Conservation (phyloP, 2,888 invertebrate species). For the Hydraecia micacea region DNA sequence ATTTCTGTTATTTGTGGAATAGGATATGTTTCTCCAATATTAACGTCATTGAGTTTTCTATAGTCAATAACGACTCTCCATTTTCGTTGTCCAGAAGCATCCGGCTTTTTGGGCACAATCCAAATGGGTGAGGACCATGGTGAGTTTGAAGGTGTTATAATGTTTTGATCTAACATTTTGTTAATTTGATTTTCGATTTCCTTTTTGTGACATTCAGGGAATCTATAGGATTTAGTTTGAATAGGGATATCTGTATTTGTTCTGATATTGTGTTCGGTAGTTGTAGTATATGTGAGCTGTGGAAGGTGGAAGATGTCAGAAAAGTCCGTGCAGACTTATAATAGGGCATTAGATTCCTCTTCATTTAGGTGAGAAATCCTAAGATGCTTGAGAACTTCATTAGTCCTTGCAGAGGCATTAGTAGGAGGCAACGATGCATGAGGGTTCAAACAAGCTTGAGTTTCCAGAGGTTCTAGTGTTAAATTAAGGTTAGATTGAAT, state of each 20-base stretch:
- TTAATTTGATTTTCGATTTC: background rate
- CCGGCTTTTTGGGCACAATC: background rate
- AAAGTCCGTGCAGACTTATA: background rate
- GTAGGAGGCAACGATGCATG: background rate
- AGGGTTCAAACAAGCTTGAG: background rate
- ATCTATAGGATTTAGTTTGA: background rate
- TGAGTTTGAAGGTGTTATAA: background rate
- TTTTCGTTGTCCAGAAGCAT: background rate
- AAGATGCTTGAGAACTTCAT: background rate
- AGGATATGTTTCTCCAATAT: background rate
- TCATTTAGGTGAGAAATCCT: background rate
- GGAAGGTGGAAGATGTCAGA: background rate
- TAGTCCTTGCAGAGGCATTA: background rate
- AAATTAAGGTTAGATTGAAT: background rate
- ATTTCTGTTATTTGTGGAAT: constrained; percentile 2
- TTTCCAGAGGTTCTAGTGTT: background rate
- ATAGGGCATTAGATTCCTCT: background rate
- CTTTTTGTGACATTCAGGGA: too few species aligned
- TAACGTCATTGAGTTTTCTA: background rate
- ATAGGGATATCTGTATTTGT: background rate
- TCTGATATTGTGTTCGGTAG: background rate
- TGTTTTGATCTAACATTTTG: background rate
- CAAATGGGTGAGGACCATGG: constrained; percentile 7
- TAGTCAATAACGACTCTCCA: constrained; percentile 6
- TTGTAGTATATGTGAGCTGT: background rate